Percentiles rank a stretch among this genome's conserved stretches.
phyloP scores from a whole-genome alignment of 2,113 vertebrate genomes.

The Eurystomus gularis region DNA sequence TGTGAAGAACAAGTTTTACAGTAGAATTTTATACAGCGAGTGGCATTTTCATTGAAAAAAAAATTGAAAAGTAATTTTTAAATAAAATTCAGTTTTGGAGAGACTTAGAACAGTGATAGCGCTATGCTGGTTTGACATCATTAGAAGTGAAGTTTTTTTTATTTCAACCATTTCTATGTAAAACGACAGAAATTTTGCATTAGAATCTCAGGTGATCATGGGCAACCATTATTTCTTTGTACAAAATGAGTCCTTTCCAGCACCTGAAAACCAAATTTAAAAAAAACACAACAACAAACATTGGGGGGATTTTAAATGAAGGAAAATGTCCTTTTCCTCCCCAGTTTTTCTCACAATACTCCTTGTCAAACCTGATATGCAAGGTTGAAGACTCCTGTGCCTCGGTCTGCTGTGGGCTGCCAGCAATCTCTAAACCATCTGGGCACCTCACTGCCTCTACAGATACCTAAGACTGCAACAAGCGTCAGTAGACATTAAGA shows the following conservation, averaged over 20 bases:
- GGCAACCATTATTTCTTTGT: background rate
- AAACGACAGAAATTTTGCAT: background rate
- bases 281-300: background rate
- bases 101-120: background rate
- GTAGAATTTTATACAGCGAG: background rate
- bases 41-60: background rate
- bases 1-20: background rate
- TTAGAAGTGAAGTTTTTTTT: background rate
- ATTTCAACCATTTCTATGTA: background rate
- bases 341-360: background rate
- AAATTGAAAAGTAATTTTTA: background rate
- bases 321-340: background rate
- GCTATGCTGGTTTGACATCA: background rate
- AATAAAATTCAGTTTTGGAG: background rate
- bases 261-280: background rate
- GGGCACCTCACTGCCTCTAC: background rate
- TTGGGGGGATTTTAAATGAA: background rate
- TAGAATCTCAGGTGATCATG: background rate
- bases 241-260: background rate
- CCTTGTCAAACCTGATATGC: background rate
- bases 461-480: background rate
- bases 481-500: accelerated
- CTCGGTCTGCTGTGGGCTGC: background rate
- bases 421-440: background rate
- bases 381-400: background rate